Evolutionary conservation across 2,797 vertebrate species (phyloP).

Genomic region (Potorous gilbertii): DNA sequence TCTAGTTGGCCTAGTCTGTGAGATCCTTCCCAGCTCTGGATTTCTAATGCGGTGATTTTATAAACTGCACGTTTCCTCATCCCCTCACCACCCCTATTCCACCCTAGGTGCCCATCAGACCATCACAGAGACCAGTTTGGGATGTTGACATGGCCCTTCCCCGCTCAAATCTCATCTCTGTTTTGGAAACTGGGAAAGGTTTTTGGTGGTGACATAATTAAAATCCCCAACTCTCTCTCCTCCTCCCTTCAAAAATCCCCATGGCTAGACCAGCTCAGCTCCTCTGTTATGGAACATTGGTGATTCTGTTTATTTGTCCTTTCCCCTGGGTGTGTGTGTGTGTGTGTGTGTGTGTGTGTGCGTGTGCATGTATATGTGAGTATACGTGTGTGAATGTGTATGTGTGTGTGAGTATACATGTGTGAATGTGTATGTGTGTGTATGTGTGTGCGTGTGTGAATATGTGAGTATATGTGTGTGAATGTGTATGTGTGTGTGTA

Average conservation of each 20-base stretch:
- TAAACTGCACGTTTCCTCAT: not conserved
- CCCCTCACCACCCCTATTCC: not conserved
- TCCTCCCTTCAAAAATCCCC: constrained; percentile 58
- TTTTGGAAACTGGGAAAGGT: constrained; percentile 51
- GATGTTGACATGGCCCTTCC: not conserved
- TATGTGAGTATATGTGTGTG: too few relatives aligned
- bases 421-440: not conserved
- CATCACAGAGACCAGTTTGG: not conserved
- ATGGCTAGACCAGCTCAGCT: not conserved
- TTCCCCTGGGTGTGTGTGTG: not conserved
- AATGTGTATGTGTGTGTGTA: too few relatives aligned
- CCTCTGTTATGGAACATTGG: constrained; percentile 24
- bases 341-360: not conserved
- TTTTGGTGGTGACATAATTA: constrained; percentile 71
- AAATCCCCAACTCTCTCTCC: constrained; percentile 75
- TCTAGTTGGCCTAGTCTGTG: not conserved
- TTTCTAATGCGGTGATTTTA: not conserved
- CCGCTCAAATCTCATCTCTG: not conserved
- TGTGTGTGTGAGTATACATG: too few relatives aligned
- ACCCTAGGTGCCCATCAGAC: not conserved
- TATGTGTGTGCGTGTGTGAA: not conserved
- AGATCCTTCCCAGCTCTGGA: not conserved
- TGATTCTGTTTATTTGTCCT: not conserved
- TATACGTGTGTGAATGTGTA: not conserved
- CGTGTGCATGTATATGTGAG: too few relatives aligned